These are phyloP conservation scores for Sminthurides aquaticus DNA, from an alignment of 2,888 invertebrate genomes.

Conservation along the genomic window DNA sequence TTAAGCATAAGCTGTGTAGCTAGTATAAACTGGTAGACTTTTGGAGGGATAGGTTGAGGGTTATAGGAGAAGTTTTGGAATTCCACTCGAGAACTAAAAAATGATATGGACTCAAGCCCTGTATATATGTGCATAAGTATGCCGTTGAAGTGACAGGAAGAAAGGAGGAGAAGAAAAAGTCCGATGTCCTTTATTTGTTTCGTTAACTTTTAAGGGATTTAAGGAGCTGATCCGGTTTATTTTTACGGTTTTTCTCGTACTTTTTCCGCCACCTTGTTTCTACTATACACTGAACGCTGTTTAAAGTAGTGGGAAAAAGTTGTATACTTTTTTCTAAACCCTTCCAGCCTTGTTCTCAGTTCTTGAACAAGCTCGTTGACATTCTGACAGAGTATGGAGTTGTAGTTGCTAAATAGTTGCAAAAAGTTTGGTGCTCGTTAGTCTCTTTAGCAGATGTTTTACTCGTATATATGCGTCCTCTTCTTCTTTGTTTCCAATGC, in stretches of 20 bases:
- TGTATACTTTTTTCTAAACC: not conserved
- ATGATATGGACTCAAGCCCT: not conserved
- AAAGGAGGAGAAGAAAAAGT: not conserved
- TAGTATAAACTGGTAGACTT: not conserved
- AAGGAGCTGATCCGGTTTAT: constrained; percentile 1
- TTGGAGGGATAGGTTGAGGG: no score
- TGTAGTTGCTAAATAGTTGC: constrained; percentile 6
- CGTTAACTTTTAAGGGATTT: constrained; percentile 3
- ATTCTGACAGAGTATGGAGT: not conserved
- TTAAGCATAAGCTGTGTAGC: not conserved
- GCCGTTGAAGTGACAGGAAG: not conserved
- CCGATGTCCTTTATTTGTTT: constrained; percentile 2
- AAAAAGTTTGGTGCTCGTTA: constrained; percentile 2
- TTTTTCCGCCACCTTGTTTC: not conserved
- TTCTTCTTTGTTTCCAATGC: not conserved
- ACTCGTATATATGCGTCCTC: not conserved
- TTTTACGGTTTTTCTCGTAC: not conserved
- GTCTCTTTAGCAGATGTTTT: no score
- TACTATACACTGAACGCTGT: not conserved
- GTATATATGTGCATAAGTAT: no score
- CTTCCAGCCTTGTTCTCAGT: not conserved
- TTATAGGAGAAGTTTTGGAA: not conserved
- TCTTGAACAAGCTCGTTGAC: not conserved
- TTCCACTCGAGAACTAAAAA: not conserved
- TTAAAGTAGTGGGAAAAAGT: not conserved